Conservation (phyloP, 2,797 vertebrate genomes). For the Myotis vivesi region DNA sequence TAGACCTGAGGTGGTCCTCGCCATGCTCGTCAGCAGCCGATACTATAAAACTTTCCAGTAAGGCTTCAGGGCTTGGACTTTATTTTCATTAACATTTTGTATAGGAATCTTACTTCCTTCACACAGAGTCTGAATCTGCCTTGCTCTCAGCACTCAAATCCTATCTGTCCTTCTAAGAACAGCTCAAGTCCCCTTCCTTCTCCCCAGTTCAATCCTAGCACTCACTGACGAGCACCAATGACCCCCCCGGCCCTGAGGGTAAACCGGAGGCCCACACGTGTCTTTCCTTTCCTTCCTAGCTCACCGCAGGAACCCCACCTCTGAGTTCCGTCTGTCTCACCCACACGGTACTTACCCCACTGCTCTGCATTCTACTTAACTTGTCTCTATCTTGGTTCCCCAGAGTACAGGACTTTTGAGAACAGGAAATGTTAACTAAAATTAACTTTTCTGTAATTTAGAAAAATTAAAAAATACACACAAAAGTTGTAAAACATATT, state of each 20-base stretch:
- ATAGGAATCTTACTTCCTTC: background rate
- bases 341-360: rapidly evolving
- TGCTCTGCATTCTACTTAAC: background rate
- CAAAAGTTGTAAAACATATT: background rate
- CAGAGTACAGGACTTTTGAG: background rate
- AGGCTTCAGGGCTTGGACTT: background rate
- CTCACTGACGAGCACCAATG: rapidly evolving
- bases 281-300: background rate
- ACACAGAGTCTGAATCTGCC: background rate
- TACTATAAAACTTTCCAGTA: background rate
- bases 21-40: background rate
- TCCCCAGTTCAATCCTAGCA: background rate
- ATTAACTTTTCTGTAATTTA: background rate
- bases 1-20: background rate
- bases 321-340: background rate
- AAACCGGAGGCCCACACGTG: background rate
- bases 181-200: background rate
- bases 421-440: background rate
- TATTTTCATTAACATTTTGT: background rate
- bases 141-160: background rate
- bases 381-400: background rate
- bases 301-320: rapidly evolving
- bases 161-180: background rate
- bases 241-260: background rate
- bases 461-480: background rate